phyloP scores from a whole-genome alignment of 2,113 vertebrate genomes.

The Nannobrachium achirus region DNA sequence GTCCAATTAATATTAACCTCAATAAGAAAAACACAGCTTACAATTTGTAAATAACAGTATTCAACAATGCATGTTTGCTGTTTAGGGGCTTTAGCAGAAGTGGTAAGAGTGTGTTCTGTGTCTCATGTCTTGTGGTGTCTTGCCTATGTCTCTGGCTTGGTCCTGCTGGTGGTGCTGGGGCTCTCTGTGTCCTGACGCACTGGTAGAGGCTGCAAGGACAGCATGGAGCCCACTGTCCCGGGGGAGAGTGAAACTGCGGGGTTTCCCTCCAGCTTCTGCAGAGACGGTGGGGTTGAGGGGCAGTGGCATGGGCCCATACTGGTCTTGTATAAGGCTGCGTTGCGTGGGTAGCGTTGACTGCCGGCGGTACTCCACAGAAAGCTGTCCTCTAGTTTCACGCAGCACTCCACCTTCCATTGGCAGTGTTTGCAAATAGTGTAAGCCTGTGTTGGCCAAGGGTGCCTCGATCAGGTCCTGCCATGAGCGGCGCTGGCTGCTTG shows the following conservation, averaged over 20 bases:
- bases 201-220: slow-evolving; percentile 85
- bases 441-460: slow-evolving; percentile 86
- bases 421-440: slow-evolving; percentile 95
- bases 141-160: slow-evolving; percentile 78
- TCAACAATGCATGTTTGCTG: too few species aligned
- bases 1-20: too few species aligned
- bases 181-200: slow-evolving; percentile 82
- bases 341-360: slow-evolving; percentile 94
- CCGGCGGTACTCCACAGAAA: slow-evolving; percentile 90
- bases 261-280: slow-evolving; percentile 80
- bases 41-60: too few species aligned
- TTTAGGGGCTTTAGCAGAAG: neutral
- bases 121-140: slow-evolving; percentile 17
- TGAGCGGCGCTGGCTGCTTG: slow-evolving; percentile 89
- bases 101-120: neutral
- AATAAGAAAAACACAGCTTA: too few species aligned
- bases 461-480: slow-evolving; percentile 98
- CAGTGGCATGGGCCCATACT: slow-evolving; percentile 86
- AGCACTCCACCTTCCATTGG: slow-evolving; percentile 89
- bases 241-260: slow-evolving; percentile 95
- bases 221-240: slow-evolving; percentile 95
- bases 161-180: slow-evolving; percentile 81
- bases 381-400: slow-evolving; percentile 77
- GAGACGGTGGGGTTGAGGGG: slow-evolving; percentile 66
- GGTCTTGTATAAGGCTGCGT: slow-evolving; percentile 91